A percentile compares a stretch with the other conserved stretches of the same genome.
Evolutionary conservation across 1,140 invertebrate genomes (phyloP).

Genomic region (Drosophila eugracilis): DNA sequence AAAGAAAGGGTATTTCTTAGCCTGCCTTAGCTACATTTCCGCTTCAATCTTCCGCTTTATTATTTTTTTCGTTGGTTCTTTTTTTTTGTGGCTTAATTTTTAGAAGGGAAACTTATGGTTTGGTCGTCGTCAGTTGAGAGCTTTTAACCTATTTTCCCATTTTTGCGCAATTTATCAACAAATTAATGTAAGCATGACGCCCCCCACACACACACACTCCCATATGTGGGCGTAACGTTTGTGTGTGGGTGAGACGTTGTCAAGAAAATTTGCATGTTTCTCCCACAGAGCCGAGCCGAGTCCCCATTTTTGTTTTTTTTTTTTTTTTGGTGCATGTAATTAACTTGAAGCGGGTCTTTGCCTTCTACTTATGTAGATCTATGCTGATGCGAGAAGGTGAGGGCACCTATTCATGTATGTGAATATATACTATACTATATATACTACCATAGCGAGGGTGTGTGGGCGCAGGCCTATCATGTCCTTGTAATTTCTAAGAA

Average conservation of each 20-base stretch:
- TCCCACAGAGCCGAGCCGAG: slow-evolving; percentile 16
- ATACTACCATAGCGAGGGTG: neutral
- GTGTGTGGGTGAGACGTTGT: slow-evolving; percentile 23
- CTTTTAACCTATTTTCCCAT: slow-evolving; percentile 79
- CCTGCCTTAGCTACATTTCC: slow-evolving; percentile 3
- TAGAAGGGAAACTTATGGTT: slow-evolving; percentile 37
- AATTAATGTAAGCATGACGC: slow-evolving; percentile 73
- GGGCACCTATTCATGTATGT: slow-evolving; percentile 18
- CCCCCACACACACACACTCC: slow-evolving; percentile 36
- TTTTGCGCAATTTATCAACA: slow-evolving; percentile 76
- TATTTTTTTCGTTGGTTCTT: slow-evolving; percentile 8
- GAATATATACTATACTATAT: slow-evolving; percentile 21
- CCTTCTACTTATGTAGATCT: slow-evolving; percentile 47
- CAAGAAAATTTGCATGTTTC: slow-evolving; percentile 70
- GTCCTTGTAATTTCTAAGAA: slow-evolving; percentile 25
- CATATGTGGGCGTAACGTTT: neutral
- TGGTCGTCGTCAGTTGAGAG: slow-evolving; percentile 52
- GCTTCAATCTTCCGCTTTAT: slow-evolving; percentile 7
- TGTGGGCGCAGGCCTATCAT: slow-evolving; percentile 9
- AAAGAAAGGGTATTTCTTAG: slow-evolving; percentile 16
- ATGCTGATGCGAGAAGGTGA: slow-evolving; percentile 50
- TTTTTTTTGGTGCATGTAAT: slow-evolving; percentile 67
- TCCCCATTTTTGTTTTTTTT: slow-evolving; percentile 29
- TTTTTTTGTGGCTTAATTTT: slow-evolving; percentile 35
- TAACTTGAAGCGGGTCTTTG: slow-evolving; percentile 69